Evolutionary conservation across 2,888 invertebrate species (phyloP), one percentile per base, ranked within the genome.

Genomic region (Trypoxylon attenuatum): DNA sequence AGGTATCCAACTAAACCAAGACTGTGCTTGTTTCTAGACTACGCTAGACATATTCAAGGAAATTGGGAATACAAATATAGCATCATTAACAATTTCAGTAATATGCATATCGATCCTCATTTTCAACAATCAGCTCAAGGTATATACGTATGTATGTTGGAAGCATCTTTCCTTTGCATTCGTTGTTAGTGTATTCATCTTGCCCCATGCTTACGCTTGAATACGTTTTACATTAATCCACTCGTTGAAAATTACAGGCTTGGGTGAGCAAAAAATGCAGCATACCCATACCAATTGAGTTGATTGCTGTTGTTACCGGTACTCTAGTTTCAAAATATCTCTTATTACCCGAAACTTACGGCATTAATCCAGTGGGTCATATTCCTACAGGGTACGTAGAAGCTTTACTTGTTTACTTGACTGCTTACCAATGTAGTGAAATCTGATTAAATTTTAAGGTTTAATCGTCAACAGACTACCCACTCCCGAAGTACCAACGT

Each of bases 271-370:
- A 91, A 82, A 89, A 86, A 65, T 90, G 91, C 51, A 88, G 89
- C 45, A 90, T 94, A 80, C 94, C 94, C 0, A 84, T 95, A 42
- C 94, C 95, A 0, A 91, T 92, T 47, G 95, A 95, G 82, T 87
- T 95, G 23, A 89, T 94, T 39, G 91, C 91, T 19, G 93, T 95
- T 1, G 88, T 92, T 16, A 86, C 89, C 23, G 93, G 92, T 58
- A 93, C 94, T 1, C 76, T 92, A 10, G 88, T 91, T 5, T 94
- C 94, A 2, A 89, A 89, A 71, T 89, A 89, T 67, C 87, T 88
- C 41, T 78, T 90, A 43, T 87, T 94, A 29, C 77, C 89, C 10
- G 85, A 88, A 10, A 82, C 68, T 6, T 89, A 90, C 80, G 82
- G 87, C 33, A 89, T 94, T 1, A 77, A 83, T 57, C 88, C 91